phyloP scores from a whole-genome alignment of 2,888 invertebrate species.

The Aethes cnicana region DNA sequence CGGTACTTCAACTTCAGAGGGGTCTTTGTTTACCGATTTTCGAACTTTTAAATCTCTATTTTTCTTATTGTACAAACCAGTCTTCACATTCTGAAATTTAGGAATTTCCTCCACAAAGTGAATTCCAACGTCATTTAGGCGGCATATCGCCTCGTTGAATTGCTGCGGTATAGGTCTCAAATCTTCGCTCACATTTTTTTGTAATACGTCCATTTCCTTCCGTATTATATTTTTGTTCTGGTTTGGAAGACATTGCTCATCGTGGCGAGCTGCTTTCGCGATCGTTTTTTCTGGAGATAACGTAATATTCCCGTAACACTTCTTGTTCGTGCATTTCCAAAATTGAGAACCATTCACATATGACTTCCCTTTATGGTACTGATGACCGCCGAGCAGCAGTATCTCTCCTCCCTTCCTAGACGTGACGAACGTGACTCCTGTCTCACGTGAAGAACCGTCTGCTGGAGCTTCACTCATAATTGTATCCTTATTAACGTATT shows the following conservation, averaged over 20 bases:
- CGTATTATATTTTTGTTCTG: background rate
- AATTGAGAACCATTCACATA: background rate
- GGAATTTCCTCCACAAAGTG: constrained; percentile 7
- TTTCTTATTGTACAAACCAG: background rate
- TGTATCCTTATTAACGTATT: background rate
- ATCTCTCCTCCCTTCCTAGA: background rate
- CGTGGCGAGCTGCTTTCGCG: background rate
- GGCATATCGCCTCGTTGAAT: constrained; percentile 1
- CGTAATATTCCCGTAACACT: background rate
- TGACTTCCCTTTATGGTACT: background rate
- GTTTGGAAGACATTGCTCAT: background rate
- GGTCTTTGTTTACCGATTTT: background rate
- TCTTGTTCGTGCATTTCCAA: background rate
- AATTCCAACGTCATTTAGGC: constrained; percentile 3
- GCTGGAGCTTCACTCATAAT: background rate
- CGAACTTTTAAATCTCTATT: background rate
- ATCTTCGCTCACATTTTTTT: background rate
- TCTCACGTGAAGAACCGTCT: background rate
- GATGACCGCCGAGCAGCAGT: background rate
- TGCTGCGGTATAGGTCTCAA: constrained; percentile 9
- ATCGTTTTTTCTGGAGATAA: constrained; percentile 1
- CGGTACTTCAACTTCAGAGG: background rate
- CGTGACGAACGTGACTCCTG: background rate
- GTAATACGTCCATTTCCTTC: background rate
- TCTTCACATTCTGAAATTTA: background rate